phyloP scores from a whole-genome alignment of 53 echinoderm and acorn worm species.

The Henricia sp. region DNA sequence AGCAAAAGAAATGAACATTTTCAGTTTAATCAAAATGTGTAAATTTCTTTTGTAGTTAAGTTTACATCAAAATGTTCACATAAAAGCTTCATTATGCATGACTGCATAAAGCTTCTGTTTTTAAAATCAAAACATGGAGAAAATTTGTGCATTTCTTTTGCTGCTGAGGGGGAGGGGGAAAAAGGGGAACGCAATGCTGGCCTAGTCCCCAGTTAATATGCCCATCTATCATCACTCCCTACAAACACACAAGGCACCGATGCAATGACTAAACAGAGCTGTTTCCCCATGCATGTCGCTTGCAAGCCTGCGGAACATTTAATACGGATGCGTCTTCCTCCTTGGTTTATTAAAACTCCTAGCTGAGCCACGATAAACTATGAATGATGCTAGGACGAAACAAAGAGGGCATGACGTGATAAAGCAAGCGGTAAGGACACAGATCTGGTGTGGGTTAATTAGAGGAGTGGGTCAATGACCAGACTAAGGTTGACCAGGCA shows the following conservation, averaged over 20 bases:
- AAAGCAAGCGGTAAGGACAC: background rate
- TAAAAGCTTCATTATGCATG: too few relatives aligned
- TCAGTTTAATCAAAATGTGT: too few relatives aligned
- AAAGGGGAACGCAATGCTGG: too few relatives aligned
- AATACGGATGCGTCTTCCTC: constrained; percentile 48
- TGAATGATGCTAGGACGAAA: background rate
- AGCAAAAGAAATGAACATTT: too few relatives aligned
- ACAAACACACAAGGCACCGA: background rate
- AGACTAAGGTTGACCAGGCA: background rate
- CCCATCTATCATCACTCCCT: constrained; percentile 33
- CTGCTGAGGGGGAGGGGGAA: too few relatives aligned
- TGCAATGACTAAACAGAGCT: constrained; percentile 43
- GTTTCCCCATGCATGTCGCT: constrained; percentile 37
- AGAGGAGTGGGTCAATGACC: constrained; percentile 34
- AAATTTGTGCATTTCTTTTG: too few relatives aligned
- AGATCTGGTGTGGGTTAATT: background rate
- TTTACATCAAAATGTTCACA: too few relatives aligned
- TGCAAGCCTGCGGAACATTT: constrained; percentile 39
- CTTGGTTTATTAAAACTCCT: constrained; percentile 22
- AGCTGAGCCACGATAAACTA: background rate
- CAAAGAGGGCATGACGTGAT: background rate
- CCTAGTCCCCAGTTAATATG: too few relatives aligned
- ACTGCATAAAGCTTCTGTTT: too few relatives aligned
- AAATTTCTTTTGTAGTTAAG: too few relatives aligned
- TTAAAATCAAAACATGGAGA: too few relatives aligned